Evolutionary conservation across 1,140 invertebrate genomes (phyloP).

Genomic region (Apis laboriosa): DNA sequence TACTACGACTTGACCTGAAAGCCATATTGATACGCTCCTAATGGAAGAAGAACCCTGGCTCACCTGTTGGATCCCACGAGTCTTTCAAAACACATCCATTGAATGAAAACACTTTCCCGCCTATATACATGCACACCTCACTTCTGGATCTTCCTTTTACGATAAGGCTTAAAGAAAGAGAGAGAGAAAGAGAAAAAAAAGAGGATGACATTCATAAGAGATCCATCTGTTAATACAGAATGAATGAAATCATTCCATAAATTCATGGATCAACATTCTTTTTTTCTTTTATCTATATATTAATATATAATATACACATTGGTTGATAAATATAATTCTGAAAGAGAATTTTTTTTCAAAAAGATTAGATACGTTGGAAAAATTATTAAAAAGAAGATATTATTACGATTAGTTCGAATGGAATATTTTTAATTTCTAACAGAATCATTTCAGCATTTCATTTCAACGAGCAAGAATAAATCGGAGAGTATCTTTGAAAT

Average conservation of each 20-base stretch:
- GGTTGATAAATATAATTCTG: too few relatives aligned
- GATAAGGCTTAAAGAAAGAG: background rate
- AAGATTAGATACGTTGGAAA: too few relatives aligned
- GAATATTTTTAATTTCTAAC: background rate
- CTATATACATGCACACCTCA: background rate
- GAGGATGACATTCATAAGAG: background rate
- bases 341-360: too few relatives aligned
- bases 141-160: slow-evolving; percentile 4
- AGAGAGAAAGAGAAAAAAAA: background rate
- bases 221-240: background rate
- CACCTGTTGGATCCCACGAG: slow-evolving; percentile 50
- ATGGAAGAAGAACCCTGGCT: slow-evolving; percentile 44
- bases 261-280: background rate
- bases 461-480: background rate
- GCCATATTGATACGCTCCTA: slow-evolving; percentile 25
- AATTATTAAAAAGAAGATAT: too few relatives aligned
- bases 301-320: too few relatives aligned
- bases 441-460: background rate
- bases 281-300: too few relatives aligned
- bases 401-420: too few relatives aligned
- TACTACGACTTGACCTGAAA: slow-evolving; percentile 2
- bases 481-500: too few relatives aligned
- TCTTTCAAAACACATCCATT: slow-evolving; percentile 36
- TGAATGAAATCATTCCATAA: background rate
- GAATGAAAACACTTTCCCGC: slow-evolving; percentile 41